phyloP scores from a whole-genome alignment of 2,888 invertebrate genomes.

The Trichogramma dendrolimi region DNA sequence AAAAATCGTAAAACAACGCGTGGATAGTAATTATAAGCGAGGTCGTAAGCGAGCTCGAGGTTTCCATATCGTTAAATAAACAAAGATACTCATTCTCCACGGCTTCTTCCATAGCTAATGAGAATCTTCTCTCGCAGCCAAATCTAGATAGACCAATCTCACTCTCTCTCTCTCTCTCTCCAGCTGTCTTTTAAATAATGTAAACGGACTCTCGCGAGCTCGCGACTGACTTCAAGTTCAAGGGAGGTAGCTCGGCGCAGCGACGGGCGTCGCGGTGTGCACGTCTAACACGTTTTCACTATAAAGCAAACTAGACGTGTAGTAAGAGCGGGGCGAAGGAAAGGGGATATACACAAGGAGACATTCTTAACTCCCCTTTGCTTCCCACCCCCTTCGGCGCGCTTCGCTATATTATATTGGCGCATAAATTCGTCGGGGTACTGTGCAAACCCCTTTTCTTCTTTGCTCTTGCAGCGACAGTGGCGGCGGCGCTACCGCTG shows the following conservation, averaged over 20 bases:
- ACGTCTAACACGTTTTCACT: conserved; percentile 30
- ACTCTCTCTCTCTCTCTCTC: conserved; percentile 6
- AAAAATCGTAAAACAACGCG: too few species aligned
- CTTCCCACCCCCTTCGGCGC: too few species aligned
- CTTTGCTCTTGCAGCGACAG: conserved; percentile 6
- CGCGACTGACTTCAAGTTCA: conserved; percentile 20
- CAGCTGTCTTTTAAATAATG: conserved; percentile 36
- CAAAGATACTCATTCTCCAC: too few species aligned
- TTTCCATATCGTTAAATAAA: too few species aligned
- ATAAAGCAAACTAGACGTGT: conserved; percentile 25
- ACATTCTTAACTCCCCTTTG: too few species aligned
- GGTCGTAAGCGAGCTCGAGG: too few species aligned
- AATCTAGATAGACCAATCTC: conserved; percentile 1
- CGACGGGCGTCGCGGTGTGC: conserved; percentile 12
- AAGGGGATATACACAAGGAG: too few species aligned
- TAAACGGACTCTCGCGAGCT: conserved; percentile 20
- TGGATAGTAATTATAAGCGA: too few species aligned
- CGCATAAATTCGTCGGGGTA: conserved; percentile 12
- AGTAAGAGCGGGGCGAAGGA: too few species aligned
- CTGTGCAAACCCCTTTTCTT: conserved; percentile 5
- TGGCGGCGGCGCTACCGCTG: too few species aligned
- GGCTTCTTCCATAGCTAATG: too few species aligned
- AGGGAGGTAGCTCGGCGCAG: neutral
- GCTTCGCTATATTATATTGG: neutral
- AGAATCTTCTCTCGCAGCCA: too few species aligned